A percentile compares a stretch with the other conserved stretches of the same genome.
Evolutionary conservation across 2,797 vertebrate species (phyloP).

Genomic region (Masticophis lateralis): DNA sequence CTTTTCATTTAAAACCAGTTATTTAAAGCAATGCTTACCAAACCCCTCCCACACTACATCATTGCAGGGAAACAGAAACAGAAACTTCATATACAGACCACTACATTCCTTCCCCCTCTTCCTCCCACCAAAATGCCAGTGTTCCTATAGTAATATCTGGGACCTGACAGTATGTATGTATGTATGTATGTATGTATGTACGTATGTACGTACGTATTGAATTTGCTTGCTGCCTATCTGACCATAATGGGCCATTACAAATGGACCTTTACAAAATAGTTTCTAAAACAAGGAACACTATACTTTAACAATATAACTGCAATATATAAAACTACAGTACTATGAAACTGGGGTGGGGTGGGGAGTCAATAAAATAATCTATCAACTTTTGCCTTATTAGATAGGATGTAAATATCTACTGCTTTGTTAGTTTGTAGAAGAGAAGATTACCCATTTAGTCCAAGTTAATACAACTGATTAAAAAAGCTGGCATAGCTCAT

Average conservation of each 20-base stretch:
- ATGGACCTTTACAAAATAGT: neutral
- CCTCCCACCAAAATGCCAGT: too few species aligned
- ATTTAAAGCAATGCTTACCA: too few species aligned
- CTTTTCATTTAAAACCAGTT: too few species aligned
- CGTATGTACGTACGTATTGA: too few species aligned
- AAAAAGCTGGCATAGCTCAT: neutral
- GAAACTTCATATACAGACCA: too few species aligned
- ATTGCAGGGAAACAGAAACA: too few species aligned
- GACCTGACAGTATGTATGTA: too few species aligned
- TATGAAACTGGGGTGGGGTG: neutral
- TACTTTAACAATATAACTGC: neutral
- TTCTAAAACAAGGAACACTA: neutral
- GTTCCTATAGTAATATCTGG: too few species aligned
- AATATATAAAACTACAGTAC: neutral
- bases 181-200: too few species aligned
- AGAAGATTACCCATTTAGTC: neutral
- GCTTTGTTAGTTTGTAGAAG: neutral
- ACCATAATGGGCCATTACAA: neutral
- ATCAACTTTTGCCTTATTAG: neutral
- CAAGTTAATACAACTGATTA: neutral
- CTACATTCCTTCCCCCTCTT: too few species aligned
- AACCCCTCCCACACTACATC: too few species aligned
- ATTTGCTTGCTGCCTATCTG: too few species aligned
- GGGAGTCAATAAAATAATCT: neutral
- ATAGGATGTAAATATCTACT: neutral